phyloP scores from a whole-genome alignment of 2,113 vertebrate genomes.

The Psephotus haematonotus region DNA sequence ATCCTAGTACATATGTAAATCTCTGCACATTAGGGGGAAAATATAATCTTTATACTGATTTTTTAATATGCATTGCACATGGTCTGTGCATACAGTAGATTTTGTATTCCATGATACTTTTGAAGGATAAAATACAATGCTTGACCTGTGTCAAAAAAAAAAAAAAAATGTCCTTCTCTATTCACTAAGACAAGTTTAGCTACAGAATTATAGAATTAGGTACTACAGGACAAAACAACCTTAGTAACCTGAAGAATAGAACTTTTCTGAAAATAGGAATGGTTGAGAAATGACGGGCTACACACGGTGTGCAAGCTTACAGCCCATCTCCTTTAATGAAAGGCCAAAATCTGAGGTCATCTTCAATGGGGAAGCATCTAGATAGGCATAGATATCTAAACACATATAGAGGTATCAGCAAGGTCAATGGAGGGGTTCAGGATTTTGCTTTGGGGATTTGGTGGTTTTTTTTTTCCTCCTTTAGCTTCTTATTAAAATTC shows the following conservation, averaged over 20 bases:
- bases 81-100: not conserved
- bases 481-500: not conserved
- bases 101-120: not conserved
- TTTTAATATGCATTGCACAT: not conserved
- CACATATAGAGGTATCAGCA: not conserved
- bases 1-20: not conserved
- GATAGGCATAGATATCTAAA: not conserved
- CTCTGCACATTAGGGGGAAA: not conserved
- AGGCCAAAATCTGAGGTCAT: not conserved
- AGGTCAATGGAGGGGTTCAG: not conserved
- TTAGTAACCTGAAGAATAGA: not conserved
- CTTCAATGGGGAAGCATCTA: not conserved
- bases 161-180: not conserved
- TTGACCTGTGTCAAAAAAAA: not conserved
- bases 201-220: not conserved
- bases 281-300: not conserved
- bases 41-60: not conserved
- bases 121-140: not conserved
- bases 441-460: not conserved
- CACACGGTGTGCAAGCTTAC: not conserved
- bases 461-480: rapidly evolving
- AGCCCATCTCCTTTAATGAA: not conserved
- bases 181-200: not conserved
- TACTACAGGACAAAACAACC: not conserved
- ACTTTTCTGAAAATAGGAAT: not conserved